Evolutionary conservation across 2,113 vertebrate species (phyloP).

Genomic region (Ibidorhyncha struthersii): DNA sequence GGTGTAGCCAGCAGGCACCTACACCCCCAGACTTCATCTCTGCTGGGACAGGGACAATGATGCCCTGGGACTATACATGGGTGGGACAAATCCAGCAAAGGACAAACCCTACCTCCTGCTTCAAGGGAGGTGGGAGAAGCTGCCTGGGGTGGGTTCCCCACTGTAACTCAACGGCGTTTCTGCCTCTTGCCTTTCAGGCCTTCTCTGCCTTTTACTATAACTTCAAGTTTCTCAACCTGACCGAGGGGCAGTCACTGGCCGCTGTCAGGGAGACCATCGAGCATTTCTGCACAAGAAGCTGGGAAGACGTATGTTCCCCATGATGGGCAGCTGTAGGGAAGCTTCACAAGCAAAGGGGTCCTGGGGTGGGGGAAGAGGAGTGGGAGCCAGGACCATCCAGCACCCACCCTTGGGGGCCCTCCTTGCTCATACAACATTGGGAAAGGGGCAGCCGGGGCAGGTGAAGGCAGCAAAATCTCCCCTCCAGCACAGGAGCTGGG

Average conservation of each 20-base stretch:
- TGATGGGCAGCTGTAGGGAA: neutral
- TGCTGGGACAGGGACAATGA: neutral
- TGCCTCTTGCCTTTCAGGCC: slow-evolving; percentile 66
- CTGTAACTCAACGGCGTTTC: neutral
- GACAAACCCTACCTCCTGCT: neutral
- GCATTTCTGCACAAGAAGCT: slow-evolving; percentile 73
- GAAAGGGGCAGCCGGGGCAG: neutral
- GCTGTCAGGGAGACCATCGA: slow-evolving; percentile 58
- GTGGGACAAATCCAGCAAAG: neutral
- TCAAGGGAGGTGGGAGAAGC: neutral
- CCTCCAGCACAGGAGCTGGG: neutral
- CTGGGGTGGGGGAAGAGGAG: neutral
- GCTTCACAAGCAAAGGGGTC: neutral
- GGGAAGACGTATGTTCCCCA: slow-evolving; percentile 69
- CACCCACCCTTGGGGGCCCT: neutral
- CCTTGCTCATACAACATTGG: neutral
- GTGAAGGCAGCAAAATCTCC: neutral
- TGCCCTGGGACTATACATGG: too few species aligned
- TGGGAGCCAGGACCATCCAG: neutral
- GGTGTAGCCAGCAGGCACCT: neutral
- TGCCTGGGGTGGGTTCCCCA: rapidly evolving
- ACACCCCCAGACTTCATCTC: neutral
- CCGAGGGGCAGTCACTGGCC: slow-evolving; percentile 61
- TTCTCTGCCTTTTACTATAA: slow-evolving; percentile 86
- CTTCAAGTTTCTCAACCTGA: slow-evolving; percentile 84